Evolutionary conservation across 2,888 invertebrate species (phyloP).

Genomic region (Macaria liturata): DNA sequence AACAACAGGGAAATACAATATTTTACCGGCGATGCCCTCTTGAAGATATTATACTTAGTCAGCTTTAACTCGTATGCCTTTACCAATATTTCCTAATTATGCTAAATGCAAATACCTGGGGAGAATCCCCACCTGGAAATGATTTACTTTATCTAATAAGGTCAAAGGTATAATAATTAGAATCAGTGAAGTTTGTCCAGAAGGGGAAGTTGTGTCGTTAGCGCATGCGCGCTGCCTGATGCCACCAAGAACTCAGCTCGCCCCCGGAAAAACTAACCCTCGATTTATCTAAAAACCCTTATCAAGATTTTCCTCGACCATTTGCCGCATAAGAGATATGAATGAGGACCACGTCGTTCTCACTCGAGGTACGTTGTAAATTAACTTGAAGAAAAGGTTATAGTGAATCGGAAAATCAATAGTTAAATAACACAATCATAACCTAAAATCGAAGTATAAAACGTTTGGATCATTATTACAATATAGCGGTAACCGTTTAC

Average conservation of each 20-base stretch:
- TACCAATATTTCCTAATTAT: too few relatives aligned
- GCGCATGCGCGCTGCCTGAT: conserved; percentile 55
- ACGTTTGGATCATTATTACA: conserved; percentile 8
- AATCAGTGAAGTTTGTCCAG: conserved; percentile 36
- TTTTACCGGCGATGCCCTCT: too few relatives aligned
- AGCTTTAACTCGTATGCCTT: too few relatives aligned
- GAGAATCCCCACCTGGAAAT: too few relatives aligned
- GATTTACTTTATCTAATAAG: conserved; percentile 30
- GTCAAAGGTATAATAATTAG: conserved; percentile 42
- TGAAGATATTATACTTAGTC: too few relatives aligned
- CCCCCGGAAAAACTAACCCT: conserved; percentile 31
- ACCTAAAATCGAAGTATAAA: conserved; percentile 50
- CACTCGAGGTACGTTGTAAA: conserved; percentile 88
- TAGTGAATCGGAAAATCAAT: conserved; percentile 64
- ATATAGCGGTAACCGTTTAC: neutral
- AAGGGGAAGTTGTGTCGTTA: conserved; percentile 39
- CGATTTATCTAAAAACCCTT: conserved; percentile 36
- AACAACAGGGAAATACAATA: too few relatives aligned
- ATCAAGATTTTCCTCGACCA: conserved; percentile 59
- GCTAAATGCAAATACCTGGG: conserved; percentile 16
- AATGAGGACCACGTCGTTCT: conserved; percentile 94
- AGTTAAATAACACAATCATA: conserved; percentile 73
- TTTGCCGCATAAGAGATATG: conserved; percentile 86
- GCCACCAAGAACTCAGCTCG: conserved; percentile 29
- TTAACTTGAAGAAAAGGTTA: conserved; percentile 38